These are phyloP conservation scores for Calliphora vomitoria DNA, from an alignment of 2,888 invertebrate species.

Conservation along the genomic window DNA sequence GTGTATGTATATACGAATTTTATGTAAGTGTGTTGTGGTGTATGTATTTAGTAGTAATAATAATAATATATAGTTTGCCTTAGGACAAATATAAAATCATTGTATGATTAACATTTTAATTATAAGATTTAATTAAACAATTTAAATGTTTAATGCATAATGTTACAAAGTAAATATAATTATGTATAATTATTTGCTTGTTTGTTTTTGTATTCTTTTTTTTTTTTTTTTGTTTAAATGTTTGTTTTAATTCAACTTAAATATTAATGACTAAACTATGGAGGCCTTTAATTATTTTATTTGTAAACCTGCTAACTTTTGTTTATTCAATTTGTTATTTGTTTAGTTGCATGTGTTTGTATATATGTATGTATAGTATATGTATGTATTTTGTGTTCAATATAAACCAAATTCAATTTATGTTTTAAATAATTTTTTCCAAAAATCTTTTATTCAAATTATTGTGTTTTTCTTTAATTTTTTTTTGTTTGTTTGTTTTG, in stretches of 20 bases:
- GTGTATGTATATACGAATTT: conserved; percentile 27
- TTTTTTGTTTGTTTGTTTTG: conserved; percentile 51
- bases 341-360: conserved; percentile 47
- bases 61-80: conserved; percentile 50
- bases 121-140: conserved; percentile 60
- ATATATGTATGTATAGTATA: not conserved
- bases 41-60: conserved; percentile 36
- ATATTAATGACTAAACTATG: conserved; percentile 72
- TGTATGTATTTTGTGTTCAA: conserved; percentile 32
- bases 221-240: not conserved
- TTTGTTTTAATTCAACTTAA: conserved; percentile 62
- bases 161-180: conserved; percentile 30
- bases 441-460: conserved; percentile 60
- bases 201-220: conserved; percentile 36
- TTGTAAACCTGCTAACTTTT: no score
- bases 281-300: conserved; percentile 62
- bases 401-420: conserved; percentile 64
- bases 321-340: conserved; percentile 62
- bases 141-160: conserved; percentile 48
- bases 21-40: not conserved
- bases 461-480: conserved; percentile 47
- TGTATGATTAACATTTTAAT: conserved; percentile 65
- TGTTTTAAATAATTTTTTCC: conserved; percentile 52
- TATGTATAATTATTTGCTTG: conserved; percentile 38
- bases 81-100: conserved; percentile 68